A percentile compares a stretch with the other conserved stretches of the same genome.
Evolutionary conservation across 1,140 invertebrate species (phyloP).

Genomic region (Panagrolaimus sp.): DNA sequence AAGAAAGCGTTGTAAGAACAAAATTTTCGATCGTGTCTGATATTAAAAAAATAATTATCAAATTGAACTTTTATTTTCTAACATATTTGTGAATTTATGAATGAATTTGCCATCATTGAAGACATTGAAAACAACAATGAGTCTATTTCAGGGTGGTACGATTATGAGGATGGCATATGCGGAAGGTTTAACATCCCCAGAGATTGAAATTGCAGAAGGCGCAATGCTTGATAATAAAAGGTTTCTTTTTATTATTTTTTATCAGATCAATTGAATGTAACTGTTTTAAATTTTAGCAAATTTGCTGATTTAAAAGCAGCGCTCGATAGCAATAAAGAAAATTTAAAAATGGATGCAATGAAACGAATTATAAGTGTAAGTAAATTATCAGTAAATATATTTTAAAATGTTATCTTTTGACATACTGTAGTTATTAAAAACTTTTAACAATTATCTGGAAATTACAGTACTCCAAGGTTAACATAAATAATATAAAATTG

Average conservation of each 20-base stretch:
- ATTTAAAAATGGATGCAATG: slow-evolving; percentile 95
- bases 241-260: no score
- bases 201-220: slow-evolving; percentile 56
- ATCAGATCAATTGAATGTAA: no score
- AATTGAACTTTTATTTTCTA: no score
- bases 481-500: no score
- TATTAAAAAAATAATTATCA: no score
- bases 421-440: no score
- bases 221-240: slow-evolving; percentile 51
- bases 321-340: slow-evolving; percentile 95
- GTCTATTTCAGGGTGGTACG: slow-evolving; percentile 29
- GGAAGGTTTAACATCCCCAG: slow-evolving; percentile 46
- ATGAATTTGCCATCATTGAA: no score
- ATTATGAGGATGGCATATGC: slow-evolving; percentile 68
- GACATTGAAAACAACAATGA: not conserved
- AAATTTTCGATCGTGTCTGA: no score
- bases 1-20: no score
- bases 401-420: slow-evolving; percentile 20
- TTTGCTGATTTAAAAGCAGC: slow-evolving; percentile 68
- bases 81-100: no score
- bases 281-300: slow-evolving; percentile 32
- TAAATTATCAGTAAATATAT: slow-evolving; percentile 23
- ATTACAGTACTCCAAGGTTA: no score
- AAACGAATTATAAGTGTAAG: slow-evolving; percentile 90
- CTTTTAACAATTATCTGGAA: no score